Percentiles rank a stretch among this genome's conserved stretches.
These are phyloP conservation scores for Zosterops lateralis DNA, from an alignment of 2,113 vertebrate species.

Conservation along the genomic window DNA sequence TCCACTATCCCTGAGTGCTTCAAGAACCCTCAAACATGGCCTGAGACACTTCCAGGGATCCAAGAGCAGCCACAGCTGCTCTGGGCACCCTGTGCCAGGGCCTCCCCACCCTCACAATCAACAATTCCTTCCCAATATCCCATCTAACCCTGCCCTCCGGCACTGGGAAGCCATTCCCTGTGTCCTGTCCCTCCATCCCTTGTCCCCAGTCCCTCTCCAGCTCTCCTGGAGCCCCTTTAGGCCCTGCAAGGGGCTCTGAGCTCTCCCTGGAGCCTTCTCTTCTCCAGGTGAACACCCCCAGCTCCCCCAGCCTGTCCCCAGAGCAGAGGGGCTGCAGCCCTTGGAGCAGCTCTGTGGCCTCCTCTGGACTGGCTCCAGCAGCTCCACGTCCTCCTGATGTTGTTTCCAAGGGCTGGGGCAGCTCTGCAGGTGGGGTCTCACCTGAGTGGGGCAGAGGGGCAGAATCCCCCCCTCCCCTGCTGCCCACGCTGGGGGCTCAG, in stretches of 20 bases:
- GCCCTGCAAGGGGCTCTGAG: not conserved
- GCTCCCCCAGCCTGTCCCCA: not conserved
- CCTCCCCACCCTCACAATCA: not conserved
- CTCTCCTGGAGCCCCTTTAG: not conserved
- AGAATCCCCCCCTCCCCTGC: not conserved
- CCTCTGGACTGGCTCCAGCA: not conserved
- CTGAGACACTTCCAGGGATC: not conserved
- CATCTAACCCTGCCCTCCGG: not conserved
- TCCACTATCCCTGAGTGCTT: accelerated
- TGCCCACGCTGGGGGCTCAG: not conserved
- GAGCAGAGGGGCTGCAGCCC: no score
- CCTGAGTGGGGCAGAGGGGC: not conserved
- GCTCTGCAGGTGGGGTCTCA: not conserved
- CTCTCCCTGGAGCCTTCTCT: no score
- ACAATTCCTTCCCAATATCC: not conserved
- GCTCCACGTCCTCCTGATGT: not conserved
- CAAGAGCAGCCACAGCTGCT: not conserved
- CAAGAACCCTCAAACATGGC: not conserved
- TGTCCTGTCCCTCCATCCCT: not conserved
- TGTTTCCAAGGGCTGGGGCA: not conserved
- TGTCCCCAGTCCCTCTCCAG: not conserved
- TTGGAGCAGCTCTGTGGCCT: no score
- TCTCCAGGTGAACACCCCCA: not conserved
- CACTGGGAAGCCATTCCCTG: not conserved
- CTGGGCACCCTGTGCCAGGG: not conserved